Percentiles rank a stretch among this genome's conserved stretches.
Evolutionary conservation across 2,797 vertebrate species (phyloP).

Genomic region (Sebastes vulpes): DNA sequence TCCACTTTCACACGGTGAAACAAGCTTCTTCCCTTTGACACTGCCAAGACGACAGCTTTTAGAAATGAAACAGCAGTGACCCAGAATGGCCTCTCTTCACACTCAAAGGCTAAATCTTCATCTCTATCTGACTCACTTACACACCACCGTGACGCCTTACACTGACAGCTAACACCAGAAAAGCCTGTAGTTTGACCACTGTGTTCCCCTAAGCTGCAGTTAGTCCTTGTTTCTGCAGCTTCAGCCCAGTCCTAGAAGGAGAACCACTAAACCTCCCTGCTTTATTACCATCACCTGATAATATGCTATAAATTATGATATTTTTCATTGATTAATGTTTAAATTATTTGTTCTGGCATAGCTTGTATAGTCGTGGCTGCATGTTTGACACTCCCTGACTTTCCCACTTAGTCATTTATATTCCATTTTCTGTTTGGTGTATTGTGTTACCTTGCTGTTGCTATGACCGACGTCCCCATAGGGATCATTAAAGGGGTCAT

Average conservation of each 20-base stretch:
- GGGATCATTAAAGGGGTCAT: background rate
- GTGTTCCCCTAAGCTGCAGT: conserved; percentile 11
- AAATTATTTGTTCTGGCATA: background rate
- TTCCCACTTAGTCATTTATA: background rate
- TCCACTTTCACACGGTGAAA: conserved; percentile 57
- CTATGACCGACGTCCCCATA: background rate
- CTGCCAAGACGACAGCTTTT: conserved; percentile 25
- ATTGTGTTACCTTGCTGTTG: conserved; percentile 14
- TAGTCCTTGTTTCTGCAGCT: background rate
- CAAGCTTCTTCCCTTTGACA: conserved; percentile 33
- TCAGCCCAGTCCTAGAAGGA: background rate
- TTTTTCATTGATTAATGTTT: background rate
- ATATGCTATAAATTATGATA: background rate
- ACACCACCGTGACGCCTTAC: conserved; percentile 8
- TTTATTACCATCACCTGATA: background rate
- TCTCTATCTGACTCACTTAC: conserved; percentile 18
- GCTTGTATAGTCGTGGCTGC: background rate
- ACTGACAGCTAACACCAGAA: conserved; percentile 46
- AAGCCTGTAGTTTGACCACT: conserved; percentile 14
- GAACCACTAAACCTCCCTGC: background rate
- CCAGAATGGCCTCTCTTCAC: conserved; percentile 74
- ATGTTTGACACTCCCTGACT: background rate
- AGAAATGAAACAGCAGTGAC: conserved; percentile 63
- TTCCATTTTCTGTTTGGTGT: background rate
- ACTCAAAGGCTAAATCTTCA: conserved; percentile 57